A percentile compares a stretch with the other conserved stretches of the same genome.
Conservation (phyloP, 2,797 vertebrate genomes). For the Amblyraja radiata region DNA sequence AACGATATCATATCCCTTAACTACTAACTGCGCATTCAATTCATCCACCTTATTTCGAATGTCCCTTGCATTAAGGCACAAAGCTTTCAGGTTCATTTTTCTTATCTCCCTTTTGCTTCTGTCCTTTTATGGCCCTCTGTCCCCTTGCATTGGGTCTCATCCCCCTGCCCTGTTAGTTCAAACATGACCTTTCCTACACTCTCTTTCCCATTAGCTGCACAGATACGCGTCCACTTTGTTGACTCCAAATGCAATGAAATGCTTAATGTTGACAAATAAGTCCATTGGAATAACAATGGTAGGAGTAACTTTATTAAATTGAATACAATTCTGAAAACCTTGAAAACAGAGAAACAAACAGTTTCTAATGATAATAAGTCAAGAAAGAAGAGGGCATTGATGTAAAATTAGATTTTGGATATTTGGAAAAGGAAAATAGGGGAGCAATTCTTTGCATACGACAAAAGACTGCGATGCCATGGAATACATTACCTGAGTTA, state of each 20-base stretch:
- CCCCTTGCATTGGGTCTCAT: too few species aligned
- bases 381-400: background rate
- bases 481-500: background rate
- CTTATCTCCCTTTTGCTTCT: too few species aligned
- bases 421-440: background rate
- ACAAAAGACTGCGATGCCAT: background rate
- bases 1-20: too few species aligned
- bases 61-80: too few species aligned
- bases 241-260: background rate
- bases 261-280: background rate
- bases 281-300: background rate
- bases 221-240: too few species aligned
- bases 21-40: too few species aligned
- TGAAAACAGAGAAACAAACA: background rate
- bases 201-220: too few species aligned
- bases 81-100: too few species aligned
- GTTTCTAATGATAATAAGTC: background rate
- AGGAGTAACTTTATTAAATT: background rate
- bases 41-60: too few species aligned
- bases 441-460: background rate
- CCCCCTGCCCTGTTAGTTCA: too few species aligned
- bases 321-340: background rate
- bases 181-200: too few species aligned
- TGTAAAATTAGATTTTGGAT: background rate
- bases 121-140: too few species aligned